Evolutionary conservation across 2,113 vertebrate genomes (phyloP).

Genomic region (Antennarius striatus): DNA sequence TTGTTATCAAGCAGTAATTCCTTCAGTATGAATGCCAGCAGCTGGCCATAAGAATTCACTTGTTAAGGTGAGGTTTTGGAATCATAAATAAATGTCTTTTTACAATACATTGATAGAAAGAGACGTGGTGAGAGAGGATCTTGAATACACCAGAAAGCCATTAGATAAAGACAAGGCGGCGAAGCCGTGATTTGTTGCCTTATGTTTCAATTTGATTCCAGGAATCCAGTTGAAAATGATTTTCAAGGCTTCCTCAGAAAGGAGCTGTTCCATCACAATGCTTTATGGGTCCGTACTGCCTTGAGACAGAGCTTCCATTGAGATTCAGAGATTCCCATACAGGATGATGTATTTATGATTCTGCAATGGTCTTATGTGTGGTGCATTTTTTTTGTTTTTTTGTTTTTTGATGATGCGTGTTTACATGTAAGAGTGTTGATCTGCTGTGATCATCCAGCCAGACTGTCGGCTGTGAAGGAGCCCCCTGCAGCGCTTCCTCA

Average conservation of each 20-base stretch:
- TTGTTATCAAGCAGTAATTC: too few species aligned
- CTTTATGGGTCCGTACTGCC: background rate
- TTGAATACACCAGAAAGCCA: conserved; percentile 29
- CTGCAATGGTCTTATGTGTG: background rate
- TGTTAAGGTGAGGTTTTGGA: too few species aligned
- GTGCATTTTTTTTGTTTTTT: too few species aligned
- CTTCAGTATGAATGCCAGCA: too few species aligned
- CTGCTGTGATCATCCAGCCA: background rate
- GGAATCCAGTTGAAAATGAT: conserved; percentile 26
- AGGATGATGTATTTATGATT: background rate
- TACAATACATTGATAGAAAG: too few species aligned
- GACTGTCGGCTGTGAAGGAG: background rate
- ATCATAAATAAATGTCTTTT: too few species aligned
- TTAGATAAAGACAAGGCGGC: conserved; percentile 49
- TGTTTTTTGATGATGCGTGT: background rate
- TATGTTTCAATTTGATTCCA: conserved; percentile 48
- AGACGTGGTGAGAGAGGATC: background rate
- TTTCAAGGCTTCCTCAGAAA: conserved; percentile 27
- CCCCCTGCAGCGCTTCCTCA: background rate
- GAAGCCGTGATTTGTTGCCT: conserved; percentile 48
- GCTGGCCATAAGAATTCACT: too few species aligned
- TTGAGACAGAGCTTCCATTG: conserved; percentile 1
- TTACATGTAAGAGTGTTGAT: background rate
- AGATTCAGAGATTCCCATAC: conserved; percentile 1
- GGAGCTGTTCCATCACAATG: conserved; percentile 4